Base-by-base conservation (phyloP, 2,797 vertebrate genomes). In the Sylvilagus floridanus region DNA sequence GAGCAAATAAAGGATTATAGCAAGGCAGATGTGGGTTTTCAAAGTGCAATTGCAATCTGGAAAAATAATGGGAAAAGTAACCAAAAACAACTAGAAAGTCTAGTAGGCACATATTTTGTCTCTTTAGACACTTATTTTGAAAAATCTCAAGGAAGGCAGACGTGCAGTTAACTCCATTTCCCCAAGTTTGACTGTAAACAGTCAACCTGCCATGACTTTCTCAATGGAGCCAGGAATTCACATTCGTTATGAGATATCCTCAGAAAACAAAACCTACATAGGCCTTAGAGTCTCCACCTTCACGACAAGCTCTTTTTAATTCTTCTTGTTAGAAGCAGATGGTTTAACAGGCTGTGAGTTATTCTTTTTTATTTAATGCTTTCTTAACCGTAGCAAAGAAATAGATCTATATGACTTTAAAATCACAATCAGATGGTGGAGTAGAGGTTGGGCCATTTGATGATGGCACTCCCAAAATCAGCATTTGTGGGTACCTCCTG, bases 371-470 rank as follows among this genome's bases (percentile, higher is more conserved):
- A 82, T 65, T 85, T 92, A 52, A 66, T 93, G 50, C 69, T 95
- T 95, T 84, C 79, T 83, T 92, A 88, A 86, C 86, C 83, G 96
- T 94, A 95, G 84, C 66, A 88, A 92, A 88, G 68, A 66, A 90
- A 84, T 83, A 63, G 14, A 91, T 71, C 37, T 62, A 84, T 0
- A 10, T 86, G 65, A 54, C 71, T 95, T 95, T 73, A 78, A 82
- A 95, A 65, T 78, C 84, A 86, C 32, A 93, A 47, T 93, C 57
- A 85, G 79, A 82, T 69, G 69, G 71, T 65, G 50, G 32, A 32
- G 5, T 68, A 78, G 28, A 5, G 28, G 78, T 32, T 60, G n/a
- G 26, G 83, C 75, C 83, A 66, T 73, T 75, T 84, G 71, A 9
- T 37, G 86, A 68, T 52, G 52, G 76, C 86, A 30, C 21, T 88